These are phyloP conservation scores for Caenorhabditis angaria DNA, from an alignment of 2,888 invertebrate genomes.

Conservation along the genomic window DNA sequence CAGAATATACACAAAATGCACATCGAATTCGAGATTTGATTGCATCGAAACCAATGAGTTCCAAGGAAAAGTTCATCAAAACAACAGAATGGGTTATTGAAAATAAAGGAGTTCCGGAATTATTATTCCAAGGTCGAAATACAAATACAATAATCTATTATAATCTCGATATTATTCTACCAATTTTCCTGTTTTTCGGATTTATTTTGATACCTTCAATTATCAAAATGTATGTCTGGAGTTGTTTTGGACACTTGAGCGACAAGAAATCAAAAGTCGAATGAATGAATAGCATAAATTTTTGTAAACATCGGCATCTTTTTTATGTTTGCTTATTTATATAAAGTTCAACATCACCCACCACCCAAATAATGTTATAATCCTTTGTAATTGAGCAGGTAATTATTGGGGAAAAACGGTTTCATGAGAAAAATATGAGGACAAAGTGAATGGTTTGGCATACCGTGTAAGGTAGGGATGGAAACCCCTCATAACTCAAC, in stretches of 20 bases:
- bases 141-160: constrained; percentile 22
- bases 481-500: too few species aligned
- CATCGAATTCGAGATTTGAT: constrained; percentile 42
- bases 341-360: background rate
- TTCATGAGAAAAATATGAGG: too few species aligned
- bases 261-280: constrained; percentile 10
- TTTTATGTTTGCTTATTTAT: background rate
- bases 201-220: constrained; percentile 6
- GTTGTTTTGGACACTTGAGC: constrained; percentile 34
- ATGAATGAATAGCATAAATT: too few species aligned
- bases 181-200: constrained; percentile 9
- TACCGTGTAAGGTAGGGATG: too few species aligned
- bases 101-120: constrained; percentile 36
- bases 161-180: constrained; percentile 42
- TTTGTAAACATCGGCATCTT: background rate
- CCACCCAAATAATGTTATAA: background rate
- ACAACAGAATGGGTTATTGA: constrained; percentile 44
- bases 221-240: constrained; percentile 18
- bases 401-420: too few species aligned
- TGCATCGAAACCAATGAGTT: constrained; percentile 44
- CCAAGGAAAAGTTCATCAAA: constrained; percentile 44
- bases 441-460: too few species aligned
- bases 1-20: constrained; percentile 46
- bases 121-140: constrained; percentile 24
- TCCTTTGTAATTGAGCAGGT: background rate